These are phyloP conservation scores for Prenolepis imparis DNA, from an alignment of 2,888 invertebrate species.

Conservation along the genomic window DNA sequence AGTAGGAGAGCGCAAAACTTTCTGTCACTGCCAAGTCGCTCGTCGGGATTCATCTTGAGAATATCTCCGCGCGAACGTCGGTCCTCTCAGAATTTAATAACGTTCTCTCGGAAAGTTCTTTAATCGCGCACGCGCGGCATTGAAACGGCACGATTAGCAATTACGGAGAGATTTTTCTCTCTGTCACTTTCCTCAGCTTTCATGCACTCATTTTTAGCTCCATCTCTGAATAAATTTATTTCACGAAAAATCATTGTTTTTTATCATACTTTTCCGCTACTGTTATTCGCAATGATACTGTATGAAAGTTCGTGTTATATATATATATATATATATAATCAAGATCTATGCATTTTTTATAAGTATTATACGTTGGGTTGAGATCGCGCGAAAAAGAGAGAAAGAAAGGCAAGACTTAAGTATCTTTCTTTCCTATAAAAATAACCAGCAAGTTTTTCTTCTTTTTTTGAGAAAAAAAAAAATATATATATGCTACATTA, in stretches of 20 bases:
- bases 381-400: background rate
- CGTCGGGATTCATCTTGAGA: slow-evolving; percentile 57
- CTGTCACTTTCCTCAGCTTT: slow-evolving; percentile 11
- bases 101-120: slow-evolving; percentile 53
- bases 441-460: background rate
- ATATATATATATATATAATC: too few species aligned
- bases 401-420: background rate
- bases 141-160: slow-evolving; percentile 54
- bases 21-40: slow-evolving; percentile 54
- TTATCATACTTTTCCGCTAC: background rate
- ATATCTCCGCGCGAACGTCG: slow-evolving; percentile 52
- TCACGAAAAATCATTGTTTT: slow-evolving; percentile 15
- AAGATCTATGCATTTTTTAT: background rate
- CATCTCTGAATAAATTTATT: slow-evolving; percentile 36
- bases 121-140: slow-evolving; percentile 56
- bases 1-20: slow-evolving; percentile 45
- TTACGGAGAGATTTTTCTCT: slow-evolving; percentile 50
- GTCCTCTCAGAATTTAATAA: slow-evolving; percentile 57
- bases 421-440: background rate
- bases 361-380: background rate
- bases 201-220: slow-evolving; percentile 35
- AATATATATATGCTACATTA: background rate
- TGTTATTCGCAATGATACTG: slow-evolving; percentile 32
- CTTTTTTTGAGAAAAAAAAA: background rate
- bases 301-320: slow-evolving; percentile 9